Evolutionary conservation across 1,140 invertebrate species (phyloP).

Genomic region (Ips nitidus): DNA sequence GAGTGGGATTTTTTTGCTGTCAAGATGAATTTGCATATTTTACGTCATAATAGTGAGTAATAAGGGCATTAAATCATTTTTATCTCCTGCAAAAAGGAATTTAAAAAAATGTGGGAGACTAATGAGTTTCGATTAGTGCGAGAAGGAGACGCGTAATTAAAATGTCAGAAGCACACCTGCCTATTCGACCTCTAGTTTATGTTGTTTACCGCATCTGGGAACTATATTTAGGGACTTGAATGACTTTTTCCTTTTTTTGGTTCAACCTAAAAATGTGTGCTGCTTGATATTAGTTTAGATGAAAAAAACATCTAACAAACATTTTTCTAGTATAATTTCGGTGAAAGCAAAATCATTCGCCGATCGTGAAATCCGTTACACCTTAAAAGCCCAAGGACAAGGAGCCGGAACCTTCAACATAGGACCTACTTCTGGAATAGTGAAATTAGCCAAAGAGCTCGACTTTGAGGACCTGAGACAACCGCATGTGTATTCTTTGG

Average conservation of each 20-base stretch:
- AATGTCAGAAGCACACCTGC: constrained; percentile 9
- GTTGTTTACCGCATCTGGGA: neutral
- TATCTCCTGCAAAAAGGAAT: neutral
- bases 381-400: constrained; percentile 88
- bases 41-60: neutral
- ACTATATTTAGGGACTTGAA: constrained; percentile 2
- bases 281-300: too few relatives aligned
- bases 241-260: neutral
- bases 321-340: constrained; percentile 82
- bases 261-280: too few relatives aligned
- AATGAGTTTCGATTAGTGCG: neutral
- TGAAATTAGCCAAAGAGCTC: constrained; percentile 91
- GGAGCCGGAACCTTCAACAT: constrained; percentile 95
- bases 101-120: neutral
- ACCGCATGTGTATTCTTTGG: constrained; percentile 87
- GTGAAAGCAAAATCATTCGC: constrained; percentile 96
- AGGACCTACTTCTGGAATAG: constrained; percentile 88
- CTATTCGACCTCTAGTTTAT: neutral
- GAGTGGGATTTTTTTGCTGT: constrained; percentile 53
- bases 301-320: too few relatives aligned
- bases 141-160: constrained; percentile 8
- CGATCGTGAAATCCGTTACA: constrained; percentile 92
- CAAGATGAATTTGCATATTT: neutral
- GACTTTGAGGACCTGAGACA: constrained; percentile 93
- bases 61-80: neutral